Conservation (phyloP, 2,113 vertebrate species). For the Aldabrachelys gigantea region DNA sequence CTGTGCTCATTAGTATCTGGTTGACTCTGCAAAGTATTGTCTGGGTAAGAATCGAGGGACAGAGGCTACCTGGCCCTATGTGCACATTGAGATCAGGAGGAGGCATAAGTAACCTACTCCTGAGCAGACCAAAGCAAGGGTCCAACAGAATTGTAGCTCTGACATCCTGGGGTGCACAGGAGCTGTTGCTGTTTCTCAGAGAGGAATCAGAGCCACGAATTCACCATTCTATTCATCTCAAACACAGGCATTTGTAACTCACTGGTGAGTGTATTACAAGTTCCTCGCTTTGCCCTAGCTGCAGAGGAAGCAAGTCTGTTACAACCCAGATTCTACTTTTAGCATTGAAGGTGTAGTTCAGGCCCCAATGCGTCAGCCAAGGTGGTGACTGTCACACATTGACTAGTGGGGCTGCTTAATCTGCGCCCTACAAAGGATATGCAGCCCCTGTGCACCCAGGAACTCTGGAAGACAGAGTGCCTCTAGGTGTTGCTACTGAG, state of each 20-base stretch:
- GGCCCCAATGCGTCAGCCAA: slow-evolving; percentile 27
- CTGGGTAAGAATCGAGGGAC: neutral
- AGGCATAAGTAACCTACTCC: no score
- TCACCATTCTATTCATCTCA: neutral
- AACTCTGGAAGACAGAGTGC: slow-evolving; percentile 20
- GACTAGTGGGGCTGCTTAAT: slow-evolving; percentile 3
- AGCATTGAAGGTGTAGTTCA: slow-evolving; percentile 9
- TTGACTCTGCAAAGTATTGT: neutral
- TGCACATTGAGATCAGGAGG: neutral
- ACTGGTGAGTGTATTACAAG: neutral
- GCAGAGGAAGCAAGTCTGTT: neutral
- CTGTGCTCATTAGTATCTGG: neutral
- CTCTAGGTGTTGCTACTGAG: neutral
- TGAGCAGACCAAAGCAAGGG: neutral
- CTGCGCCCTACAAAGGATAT: neutral
- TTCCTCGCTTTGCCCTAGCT: neutral
- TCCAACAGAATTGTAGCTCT: neutral
- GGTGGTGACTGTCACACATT: neutral
- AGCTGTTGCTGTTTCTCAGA: neutral
- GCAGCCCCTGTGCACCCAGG: neutral
- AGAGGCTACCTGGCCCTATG: neutral
- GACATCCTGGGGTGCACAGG: neutral
- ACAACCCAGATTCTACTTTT: neutral
- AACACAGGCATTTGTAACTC: neutral
- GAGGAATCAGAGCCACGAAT: neutral